phyloP scores from a whole-genome alignment of 35 echinoderm and acorn worm genomes.

The Diadema setosum region DNA sequence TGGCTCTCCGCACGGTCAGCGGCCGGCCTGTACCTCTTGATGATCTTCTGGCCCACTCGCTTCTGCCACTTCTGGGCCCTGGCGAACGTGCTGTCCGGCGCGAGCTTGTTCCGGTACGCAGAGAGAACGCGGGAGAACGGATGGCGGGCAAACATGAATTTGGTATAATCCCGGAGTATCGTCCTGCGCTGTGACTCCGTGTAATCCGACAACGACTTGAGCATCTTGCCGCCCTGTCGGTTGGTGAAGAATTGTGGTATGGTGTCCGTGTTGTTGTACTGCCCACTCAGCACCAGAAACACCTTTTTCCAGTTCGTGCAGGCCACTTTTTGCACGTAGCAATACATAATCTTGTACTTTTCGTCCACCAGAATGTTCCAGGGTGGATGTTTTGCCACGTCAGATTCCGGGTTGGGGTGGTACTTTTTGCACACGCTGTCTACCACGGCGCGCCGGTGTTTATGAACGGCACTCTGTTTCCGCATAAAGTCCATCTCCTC shows the following conservation, averaged over 20 bases:
- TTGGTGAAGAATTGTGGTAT: conserved; percentile 76
- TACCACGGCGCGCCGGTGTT: not conserved
- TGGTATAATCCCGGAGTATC: conserved; percentile 73
- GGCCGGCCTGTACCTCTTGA: not conserved
- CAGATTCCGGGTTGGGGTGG: not conserved
- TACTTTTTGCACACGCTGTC: conserved; percentile 8
- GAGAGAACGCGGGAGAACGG: conserved; percentile 88
- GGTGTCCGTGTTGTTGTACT: conserved; percentile 9
- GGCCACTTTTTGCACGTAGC: conserved; percentile 78
- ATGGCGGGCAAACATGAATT: conserved; percentile 92
- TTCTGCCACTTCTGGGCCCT: conserved; percentile 52
- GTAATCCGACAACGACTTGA: conserved; percentile 43
- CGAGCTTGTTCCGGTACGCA: conserved; percentile 86
- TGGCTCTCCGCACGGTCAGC: not conserved
- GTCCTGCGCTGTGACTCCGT: not conserved
- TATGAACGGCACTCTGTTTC: not conserved
- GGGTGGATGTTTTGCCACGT: not conserved
- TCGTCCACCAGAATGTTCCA: conserved; percentile 62
- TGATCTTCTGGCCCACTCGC: conserved; percentile 52
- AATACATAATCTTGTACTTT: conserved; percentile 81
- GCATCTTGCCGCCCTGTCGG: conserved; percentile 7
- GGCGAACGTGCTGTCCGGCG: conserved; percentile 66
- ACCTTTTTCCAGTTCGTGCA: conserved; percentile 96
- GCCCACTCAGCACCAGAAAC: conserved; percentile 64
- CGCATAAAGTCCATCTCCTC: no score